Percentiles rank a stretch among this genome's conserved stretches.
These are phyloP conservation scores for Girardinus metallicus DNA, from an alignment of 2,797 vertebrate genomes.

Conservation along the genomic window DNA sequence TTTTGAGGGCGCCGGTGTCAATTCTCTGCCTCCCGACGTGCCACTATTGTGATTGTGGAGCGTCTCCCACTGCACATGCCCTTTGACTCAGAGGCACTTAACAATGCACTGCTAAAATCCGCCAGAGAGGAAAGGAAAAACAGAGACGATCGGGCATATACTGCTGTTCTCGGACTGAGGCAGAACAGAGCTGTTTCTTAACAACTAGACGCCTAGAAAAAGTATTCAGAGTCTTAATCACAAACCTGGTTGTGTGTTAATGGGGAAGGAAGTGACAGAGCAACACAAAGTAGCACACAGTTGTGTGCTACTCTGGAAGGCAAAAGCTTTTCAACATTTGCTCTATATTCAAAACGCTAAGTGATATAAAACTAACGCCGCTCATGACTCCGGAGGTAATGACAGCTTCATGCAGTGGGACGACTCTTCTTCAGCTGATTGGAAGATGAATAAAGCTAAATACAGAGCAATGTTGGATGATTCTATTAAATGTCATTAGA, in stretches of 20 bases:
- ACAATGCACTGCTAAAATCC: constrained; percentile 22
- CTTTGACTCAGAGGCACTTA: constrained; percentile 52
- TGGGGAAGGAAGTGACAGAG: not conserved
- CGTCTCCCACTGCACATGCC: constrained; percentile 31
- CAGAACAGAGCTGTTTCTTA: constrained; percentile 49
- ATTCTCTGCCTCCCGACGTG: constrained; percentile 33
- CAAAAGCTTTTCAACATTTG: not conserved
- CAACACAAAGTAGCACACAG: not conserved
- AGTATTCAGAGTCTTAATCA: not conserved
- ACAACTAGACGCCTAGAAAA: constrained; percentile 31
- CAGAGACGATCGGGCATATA: constrained; percentile 3
- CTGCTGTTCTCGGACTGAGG: constrained; percentile 20
- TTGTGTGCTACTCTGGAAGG: not conserved
- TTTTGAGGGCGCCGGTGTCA: constrained; percentile 55
- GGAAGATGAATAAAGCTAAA: not conserved
- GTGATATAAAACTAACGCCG: not conserved
- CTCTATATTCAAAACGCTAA: not conserved
- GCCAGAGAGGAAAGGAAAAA: constrained; percentile 4
- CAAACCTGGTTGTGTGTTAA: not conserved
- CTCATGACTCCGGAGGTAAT: not conserved
- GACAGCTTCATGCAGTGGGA: not conserved
- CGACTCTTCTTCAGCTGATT: not conserved
- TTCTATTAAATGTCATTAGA: not conserved
- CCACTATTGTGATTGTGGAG: constrained; percentile 38
- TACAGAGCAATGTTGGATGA: not conserved